These are phyloP conservation scores for Julus scanicus DNA, from an alignment of 2,888 invertebrate species.

Conservation along the genomic window DNA sequence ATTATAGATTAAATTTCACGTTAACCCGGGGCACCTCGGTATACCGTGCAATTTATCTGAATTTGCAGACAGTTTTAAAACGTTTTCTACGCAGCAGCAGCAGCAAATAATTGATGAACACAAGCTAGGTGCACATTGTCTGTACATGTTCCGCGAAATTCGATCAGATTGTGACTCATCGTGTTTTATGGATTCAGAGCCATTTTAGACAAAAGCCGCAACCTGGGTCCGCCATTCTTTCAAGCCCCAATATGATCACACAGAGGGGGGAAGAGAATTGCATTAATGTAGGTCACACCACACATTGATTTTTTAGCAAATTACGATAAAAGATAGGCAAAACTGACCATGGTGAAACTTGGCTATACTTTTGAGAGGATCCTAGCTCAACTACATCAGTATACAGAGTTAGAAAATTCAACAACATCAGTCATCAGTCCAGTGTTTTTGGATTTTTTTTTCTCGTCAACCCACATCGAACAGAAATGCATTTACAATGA, in stretches of 20 bases:
- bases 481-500: no score
- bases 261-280: background rate
- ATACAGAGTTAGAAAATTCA: no score
- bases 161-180: constrained; percentile 27
- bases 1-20: constrained; percentile 16
- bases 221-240: constrained; percentile 16
- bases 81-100: background rate
- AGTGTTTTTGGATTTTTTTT: background rate
- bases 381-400: background rate
- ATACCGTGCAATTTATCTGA: background rate
- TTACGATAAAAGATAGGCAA: background rate
- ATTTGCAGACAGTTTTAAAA: constrained; percentile 31
- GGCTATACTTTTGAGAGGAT: background rate
- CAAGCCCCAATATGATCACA: constrained; percentile 26
- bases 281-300: constrained; percentile 13
- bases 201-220: constrained; percentile 21
- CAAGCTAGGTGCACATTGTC: background rate
- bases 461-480: no score
- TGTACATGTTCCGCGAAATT: background rate
- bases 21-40: background rate
- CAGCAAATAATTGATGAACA: constrained; percentile 17
- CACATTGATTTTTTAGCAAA: constrained; percentile 23
- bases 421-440: background rate
- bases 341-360: background rate
- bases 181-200: constrained; percentile 17